Evolutionary conservation across 2,113 vertebrate species (phyloP).

Genomic region (Mellivora capensis): DNA sequence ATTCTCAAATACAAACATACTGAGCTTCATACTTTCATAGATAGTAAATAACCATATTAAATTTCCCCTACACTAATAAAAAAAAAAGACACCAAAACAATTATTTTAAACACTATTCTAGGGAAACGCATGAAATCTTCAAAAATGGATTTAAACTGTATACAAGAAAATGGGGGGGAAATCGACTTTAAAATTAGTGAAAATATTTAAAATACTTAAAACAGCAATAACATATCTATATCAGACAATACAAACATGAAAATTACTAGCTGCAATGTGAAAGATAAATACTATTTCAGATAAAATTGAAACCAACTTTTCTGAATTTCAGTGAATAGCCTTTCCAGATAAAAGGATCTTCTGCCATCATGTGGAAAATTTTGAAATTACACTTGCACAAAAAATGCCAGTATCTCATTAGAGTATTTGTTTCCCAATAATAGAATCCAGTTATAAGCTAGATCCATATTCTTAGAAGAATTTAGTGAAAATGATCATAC

Average conservation of each 20-base stretch:
- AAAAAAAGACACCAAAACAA: conserved; percentile 18
- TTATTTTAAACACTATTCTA: not conserved
- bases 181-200: not conserved
- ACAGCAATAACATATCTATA: not conserved
- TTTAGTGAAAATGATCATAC: not conserved
- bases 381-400: conserved; percentile 62
- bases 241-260: not conserved
- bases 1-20: not conserved
- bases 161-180: not conserved
- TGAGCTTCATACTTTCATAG: not conserved
- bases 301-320: not conserved
- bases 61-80: not conserved
- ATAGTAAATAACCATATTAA: not conserved
- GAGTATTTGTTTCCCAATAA: not conserved
- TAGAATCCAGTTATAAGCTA: not conserved
- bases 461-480: not conserved
- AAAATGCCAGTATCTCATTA: not conserved
- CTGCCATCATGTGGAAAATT: conserved; percentile 80
- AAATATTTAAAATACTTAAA: not conserved
- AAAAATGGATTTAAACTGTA: conserved; percentile 24
- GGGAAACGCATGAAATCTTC: not conserved
- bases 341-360: conserved; percentile 67
- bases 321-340: not conserved
- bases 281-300: not conserved
- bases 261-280: not conserved